Percentiles rank a stretch among this genome's conserved stretches.
phyloP scores from a whole-genome alignment of 2,888 invertebrate genomes.

The Liposcelis brunnea region DNA sequence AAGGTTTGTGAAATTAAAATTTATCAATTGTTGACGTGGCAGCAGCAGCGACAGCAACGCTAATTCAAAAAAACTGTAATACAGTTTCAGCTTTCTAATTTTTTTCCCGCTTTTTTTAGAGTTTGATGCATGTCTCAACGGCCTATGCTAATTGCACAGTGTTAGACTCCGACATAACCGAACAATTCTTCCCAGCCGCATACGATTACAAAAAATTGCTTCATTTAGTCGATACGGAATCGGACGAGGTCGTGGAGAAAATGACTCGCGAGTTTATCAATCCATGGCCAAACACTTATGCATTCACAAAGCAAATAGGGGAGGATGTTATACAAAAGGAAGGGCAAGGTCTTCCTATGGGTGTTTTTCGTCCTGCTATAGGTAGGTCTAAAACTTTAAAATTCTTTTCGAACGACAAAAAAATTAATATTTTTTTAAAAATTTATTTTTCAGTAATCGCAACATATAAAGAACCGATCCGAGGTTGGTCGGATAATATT shows the following conservation, averaged over 20 bases:
- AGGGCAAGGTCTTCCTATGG: constrained; percentile 44
- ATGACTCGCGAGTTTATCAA: constrained; percentile 20
- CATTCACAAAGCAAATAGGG: constrained; percentile 69
- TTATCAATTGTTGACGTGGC: too few species aligned
- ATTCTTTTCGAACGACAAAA: too few species aligned
- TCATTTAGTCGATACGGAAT: constrained; percentile 21
- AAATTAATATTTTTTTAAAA: too few species aligned
- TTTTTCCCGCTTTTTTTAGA: constrained; percentile 20
- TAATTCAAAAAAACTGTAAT: too few species aligned
- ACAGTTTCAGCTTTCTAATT: too few species aligned
- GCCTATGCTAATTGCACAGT: constrained; percentile 26
- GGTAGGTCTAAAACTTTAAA: constrained; percentile 39
- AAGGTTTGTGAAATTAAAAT: too few species aligned
- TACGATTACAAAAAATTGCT: constrained; percentile 24
- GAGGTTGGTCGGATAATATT: constrained; percentile 81
- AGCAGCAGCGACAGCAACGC: too few species aligned
- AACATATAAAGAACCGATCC: constrained; percentile 52
- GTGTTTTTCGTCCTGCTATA: constrained; percentile 66
- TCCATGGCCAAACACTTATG: constrained; percentile 69
- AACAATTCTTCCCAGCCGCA: constrained; percentile 26
- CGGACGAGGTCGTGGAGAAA: constrained; percentile 24
- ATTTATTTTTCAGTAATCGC: constrained; percentile 31
- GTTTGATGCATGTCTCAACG: constrained; percentile 28
- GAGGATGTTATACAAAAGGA: constrained; percentile 47
- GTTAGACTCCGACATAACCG: constrained; percentile 22